Evolutionary conservation across 1,140 invertebrate genomes (phyloP), one percentile per base, ranked within the genome.

Genomic region (Heterodera schachtii): DNA sequence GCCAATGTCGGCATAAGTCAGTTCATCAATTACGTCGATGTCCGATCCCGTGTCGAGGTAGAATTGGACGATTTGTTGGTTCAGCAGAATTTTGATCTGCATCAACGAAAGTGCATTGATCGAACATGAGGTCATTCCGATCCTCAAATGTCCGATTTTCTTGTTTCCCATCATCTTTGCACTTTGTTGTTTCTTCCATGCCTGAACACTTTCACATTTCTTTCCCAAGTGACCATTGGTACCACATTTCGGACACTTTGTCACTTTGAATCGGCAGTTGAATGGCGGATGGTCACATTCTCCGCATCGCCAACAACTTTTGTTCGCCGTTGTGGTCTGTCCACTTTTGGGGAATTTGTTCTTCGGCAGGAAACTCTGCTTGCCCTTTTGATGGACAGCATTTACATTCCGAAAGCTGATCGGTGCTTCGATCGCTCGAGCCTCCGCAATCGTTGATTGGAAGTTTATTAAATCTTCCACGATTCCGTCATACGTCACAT

Each of bases 261-360:
- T 31, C n/a, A 8, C 16, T 46, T 71, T 71, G 69, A 31, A 21
- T 16, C 6, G 4, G 41, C 69, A 71, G 11, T 71, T 16, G 31
- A 7, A 9, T 3, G 69, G 44, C 16, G 3, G 31, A 16, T 71
- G 69, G 6, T 46, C 69, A 43, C n/a, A n/a, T n/a, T 19, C 44
- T 11, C 69, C 69, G n/a, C 69, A 71, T 31, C 69, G 69, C 69
- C 69, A 71, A 21, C 69, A 71, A n/a, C n/a, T n/a, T 43, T 71
- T 41, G 5, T 31, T 41, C 3, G 7, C 8, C 6, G 16, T 43
- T 71, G 69, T 5, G 3, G 57, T 60, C 3, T 71, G 6, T 9
- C 13, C 11, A 3, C 6, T 6, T 6, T 8, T 31, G 5, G 31
- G 5, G 31, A n/a, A n/a, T n/a, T n/a, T n/a, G n/a, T n/a, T n/a